These are phyloP conservation scores for Fukomys damarensis DNA, from an alignment of 2,113 vertebrate species.

Conservation along the genomic window DNA sequence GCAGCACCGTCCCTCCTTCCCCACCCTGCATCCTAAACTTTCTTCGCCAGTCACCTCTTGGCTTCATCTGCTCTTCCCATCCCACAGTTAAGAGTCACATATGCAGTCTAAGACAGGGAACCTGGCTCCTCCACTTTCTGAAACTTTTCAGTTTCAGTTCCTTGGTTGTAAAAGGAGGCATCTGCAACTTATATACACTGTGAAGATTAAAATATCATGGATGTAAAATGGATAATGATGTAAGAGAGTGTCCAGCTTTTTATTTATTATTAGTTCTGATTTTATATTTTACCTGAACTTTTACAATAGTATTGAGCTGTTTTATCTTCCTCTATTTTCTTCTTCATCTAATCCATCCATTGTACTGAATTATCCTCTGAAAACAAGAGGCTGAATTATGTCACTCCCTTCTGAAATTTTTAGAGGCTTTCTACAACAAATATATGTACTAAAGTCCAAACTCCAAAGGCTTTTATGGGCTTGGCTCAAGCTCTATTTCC, in stretches of 20 bases:
- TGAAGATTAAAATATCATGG: background rate
- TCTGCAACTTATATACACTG: background rate
- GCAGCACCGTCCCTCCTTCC: background rate
- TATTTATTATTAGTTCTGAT: background rate
- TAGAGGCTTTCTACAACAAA: background rate
- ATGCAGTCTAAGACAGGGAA: background rate
- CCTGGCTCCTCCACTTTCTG: background rate
- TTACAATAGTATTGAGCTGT: background rate
- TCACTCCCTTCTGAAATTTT: background rate
- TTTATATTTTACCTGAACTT: background rate
- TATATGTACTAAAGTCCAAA: background rate
- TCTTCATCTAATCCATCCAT: background rate
- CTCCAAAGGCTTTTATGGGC: background rate
- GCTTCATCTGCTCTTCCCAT: background rate
- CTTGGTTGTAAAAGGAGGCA: constrained; percentile 22
- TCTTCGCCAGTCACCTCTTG: background rate
- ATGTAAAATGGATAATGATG: background rate
- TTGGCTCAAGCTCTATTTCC: background rate
- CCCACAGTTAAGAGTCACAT: background rate
- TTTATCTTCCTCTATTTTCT: background rate
- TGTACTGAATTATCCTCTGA: background rate
- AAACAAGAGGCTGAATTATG: constrained; percentile 6
- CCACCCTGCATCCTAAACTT: background rate
- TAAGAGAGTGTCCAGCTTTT: background rate
- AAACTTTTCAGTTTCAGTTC: background rate